Percentiles rank a stretch among this genome's conserved stretches.
Conservation (phyloP, 92 coral and sea anemone species). For the Epizoanthus stellaris region DNA sequence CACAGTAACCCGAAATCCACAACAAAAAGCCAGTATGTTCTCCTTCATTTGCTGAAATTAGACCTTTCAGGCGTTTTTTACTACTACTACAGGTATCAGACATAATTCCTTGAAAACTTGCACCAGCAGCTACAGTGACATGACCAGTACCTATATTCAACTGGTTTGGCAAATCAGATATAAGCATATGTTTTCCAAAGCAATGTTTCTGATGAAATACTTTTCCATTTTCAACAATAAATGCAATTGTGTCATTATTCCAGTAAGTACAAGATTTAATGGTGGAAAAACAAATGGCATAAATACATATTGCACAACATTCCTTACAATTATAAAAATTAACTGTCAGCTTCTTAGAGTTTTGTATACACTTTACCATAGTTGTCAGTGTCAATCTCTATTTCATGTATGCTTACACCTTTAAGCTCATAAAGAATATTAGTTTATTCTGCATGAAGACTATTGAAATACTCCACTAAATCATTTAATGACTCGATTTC, state of each 20-base stretch:
- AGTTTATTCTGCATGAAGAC: slow-evolving; percentile 2
- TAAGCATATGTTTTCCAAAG: slow-evolving; percentile 21
- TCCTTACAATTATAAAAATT: slow-evolving; percentile 22
- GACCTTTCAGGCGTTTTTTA: slow-evolving; percentile 33
- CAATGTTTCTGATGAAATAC: slow-evolving; percentile 39
- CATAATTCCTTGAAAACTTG: slow-evolving; percentile 49
- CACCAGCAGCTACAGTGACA: slow-evolving; percentile 28
- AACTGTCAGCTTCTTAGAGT: slow-evolving; percentile 10
- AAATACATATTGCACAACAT: slow-evolving; percentile 41
- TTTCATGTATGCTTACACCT: slow-evolving; percentile 50
- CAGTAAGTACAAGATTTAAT: slow-evolving; percentile 53
- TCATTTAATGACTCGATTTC: slow-evolving; percentile 51
- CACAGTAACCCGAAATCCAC: slow-evolving; percentile 44
- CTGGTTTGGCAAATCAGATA: slow-evolving; percentile 54
- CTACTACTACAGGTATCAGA: slow-evolving; percentile 15
- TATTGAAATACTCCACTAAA: slow-evolving; percentile 44
- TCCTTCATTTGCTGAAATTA: slow-evolving; percentile 38
- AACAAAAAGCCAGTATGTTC: slow-evolving; percentile 47
- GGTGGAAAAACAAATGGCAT: slow-evolving; percentile 63
- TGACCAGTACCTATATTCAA: slow-evolving; percentile 49
- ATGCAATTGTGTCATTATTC: slow-evolving; percentile 50
- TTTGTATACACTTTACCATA: not conserved
- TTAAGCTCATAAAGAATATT: slow-evolving; percentile 44
- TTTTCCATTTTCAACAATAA: slow-evolving; percentile 53
- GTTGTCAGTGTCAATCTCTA: slow-evolving; percentile 30